Evolutionary conservation across 2,797 vertebrate genomes (phyloP), one percentile per base, ranked within the genome.

Genomic region (Adrianichthys oophorus): DNA sequence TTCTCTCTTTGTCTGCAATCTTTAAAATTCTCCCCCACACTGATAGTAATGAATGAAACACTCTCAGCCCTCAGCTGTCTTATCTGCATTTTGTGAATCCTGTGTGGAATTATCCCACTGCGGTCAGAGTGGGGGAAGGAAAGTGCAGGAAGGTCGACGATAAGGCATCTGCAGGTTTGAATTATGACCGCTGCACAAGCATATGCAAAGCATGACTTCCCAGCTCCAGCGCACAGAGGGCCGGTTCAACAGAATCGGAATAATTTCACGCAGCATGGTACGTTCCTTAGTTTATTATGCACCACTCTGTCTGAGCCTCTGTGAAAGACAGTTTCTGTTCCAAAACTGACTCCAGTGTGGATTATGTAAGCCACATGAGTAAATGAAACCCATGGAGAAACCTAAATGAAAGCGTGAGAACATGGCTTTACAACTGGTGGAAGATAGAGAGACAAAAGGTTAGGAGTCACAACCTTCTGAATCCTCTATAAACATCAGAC

Each of bases 81-180:
- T 76, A 78, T 81, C 75, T 57, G 68, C 52, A 1, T 61, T 73
- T 74, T 56, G 61, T 55, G 57, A 55, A 60, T 55, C 51, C 48
- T 60, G 45, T 42, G 66, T 60, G 45, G 57, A 59, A 60, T 70
- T 72, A 63, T 77, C 69, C 8, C 48, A 7, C 56, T 65, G 52
- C 29, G 60, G 50, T 64, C 18, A 17, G n/a, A 61, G 47, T 1
- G 4, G 41, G 41, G 49, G 29, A 48, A 52, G 62, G 54, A 54
- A 67, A 48, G 50, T 42, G 41, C 47, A 37, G 64, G 61, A 65
- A 43, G 69, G 47, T 44, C 1, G 7, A 14, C 41, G 73, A 76
- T 68, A 72, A 74, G 70, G 42, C 24, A 2, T 52, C 15, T 21
- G 15, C 72, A 72, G 21, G 53, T 76, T 59, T 2, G 53, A 59